Base-by-base conservation (phyloP, 2,113 vertebrate species). In the Mesocricetus auratus region DNA sequence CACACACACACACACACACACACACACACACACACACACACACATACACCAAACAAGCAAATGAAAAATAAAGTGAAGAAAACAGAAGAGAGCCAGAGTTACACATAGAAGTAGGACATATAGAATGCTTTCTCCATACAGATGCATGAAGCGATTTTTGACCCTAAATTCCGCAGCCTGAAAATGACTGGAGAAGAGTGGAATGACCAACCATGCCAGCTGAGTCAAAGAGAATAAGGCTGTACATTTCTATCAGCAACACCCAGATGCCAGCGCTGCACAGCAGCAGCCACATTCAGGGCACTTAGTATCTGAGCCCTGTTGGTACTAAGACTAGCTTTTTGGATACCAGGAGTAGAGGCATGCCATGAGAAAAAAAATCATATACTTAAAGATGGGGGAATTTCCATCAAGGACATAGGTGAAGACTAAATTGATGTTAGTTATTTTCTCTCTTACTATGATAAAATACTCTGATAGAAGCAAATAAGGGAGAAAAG, bases 381-480 rank as follows among this genome's bases (percentile, higher is more conserved):
- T 31, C 29, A 22, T 19, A 71, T 2, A 31, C 69, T 53, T 60
- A 4, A 39, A 88, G n/a, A 47, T 47, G 75, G 16, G 17, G 19
- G 50, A 19, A 69, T 87, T 94, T 78, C 66, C 87, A 94, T 85
- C 74, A 94, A 95, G 60, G 92, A 73, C 16, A 21, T 22, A 73
- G 45, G 36, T 42, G 3, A 71, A 5, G 50, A 45, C 26, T 66
- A 78, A 85, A 16, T 68, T 66, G 19, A 68, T 45, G 26, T 31
- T 42, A 39, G 13, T 19, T 85, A 21, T 26, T 62, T 62, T 62
- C 58, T 11, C 56, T 62, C n/a, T 83, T 39, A 12, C 36, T 16
- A 19, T 82, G 79, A 42, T 39, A 29, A 62, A 39, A 83, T 21
- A 64, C 7, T 26, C 24, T 42, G 36, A 60, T 4, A 3, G 15